phyloP scores from a whole-genome alignment of 92 coral and sea anemone genomes.

The Meandrina meandrites region DNA sequence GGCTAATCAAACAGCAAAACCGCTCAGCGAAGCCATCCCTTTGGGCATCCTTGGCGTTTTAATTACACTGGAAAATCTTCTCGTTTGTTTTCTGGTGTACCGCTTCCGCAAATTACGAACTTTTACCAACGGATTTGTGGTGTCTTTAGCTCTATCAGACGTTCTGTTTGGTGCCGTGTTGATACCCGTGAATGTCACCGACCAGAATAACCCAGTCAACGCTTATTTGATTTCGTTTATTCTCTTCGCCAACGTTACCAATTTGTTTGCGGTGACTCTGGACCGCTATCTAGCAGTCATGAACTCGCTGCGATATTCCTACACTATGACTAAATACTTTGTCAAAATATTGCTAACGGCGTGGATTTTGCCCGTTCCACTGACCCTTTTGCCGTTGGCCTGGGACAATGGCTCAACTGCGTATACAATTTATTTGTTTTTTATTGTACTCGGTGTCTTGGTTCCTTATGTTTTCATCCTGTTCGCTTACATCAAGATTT shows the following conservation, averaged over 20 bases:
- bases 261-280: constrained; percentile 81
- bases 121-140: constrained; percentile 78
- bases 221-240: constrained; percentile 65
- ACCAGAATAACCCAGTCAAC: constrained; percentile 33
- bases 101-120: constrained; percentile 72
- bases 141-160: constrained; percentile 76
- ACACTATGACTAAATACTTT: constrained; percentile 75
- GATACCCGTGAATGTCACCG: constrained; percentile 64
- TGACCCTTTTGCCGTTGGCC: constrained; percentile 58
- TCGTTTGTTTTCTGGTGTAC: constrained; percentile 79
- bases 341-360: constrained; percentile 59
- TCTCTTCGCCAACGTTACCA: constrained; percentile 79
- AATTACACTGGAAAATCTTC: constrained; percentile 69
- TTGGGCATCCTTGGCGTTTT: constrained; percentile 68
- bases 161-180: constrained; percentile 75
- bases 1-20: constrained; percentile 32
- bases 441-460: constrained; percentile 68
- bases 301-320: constrained; percentile 73
- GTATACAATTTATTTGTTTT: constrained; percentile 53
- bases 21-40: constrained; percentile 49
- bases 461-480: constrained; percentile 75
- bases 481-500: constrained; percentile 74
- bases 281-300: constrained; percentile 83
- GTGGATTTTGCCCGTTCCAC: constrained; percentile 68
- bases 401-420: constrained; percentile 40